A percentile compares a stretch with the other conserved stretches of the same genome.
phyloP scores from a whole-genome alignment of 2,888 invertebrate genomes.

The Serripes groenlandicus region DNA sequence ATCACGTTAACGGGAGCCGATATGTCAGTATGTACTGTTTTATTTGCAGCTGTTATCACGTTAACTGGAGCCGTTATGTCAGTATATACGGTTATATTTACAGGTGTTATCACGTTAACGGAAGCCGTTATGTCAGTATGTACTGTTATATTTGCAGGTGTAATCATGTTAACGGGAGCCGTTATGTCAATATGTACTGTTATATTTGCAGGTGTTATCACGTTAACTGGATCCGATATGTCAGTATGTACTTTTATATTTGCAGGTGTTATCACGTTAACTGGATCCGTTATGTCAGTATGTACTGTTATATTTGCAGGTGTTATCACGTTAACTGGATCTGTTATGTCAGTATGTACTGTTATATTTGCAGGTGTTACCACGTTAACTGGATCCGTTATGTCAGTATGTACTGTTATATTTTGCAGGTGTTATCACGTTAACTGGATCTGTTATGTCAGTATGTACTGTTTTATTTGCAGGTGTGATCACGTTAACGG shows the following conservation, averaged over 20 bases:
- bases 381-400: background rate
- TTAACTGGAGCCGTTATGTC: conserved; percentile 67
- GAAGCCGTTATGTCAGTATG: conserved; percentile 9
- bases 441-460: background rate
- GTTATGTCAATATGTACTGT: background rate
- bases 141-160: conserved; percentile 57
- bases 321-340: background rate
- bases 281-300: background rate
- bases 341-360: background rate
- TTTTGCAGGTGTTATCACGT: conserved; percentile 40
- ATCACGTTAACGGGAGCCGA: conserved; percentile 70
- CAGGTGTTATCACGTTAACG: background rate
- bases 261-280: background rate
- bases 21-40: conserved; percentile 60
- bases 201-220: background rate
- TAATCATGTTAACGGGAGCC: background rate
- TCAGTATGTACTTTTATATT: conserved; percentile 13
- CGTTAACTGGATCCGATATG: background rate
- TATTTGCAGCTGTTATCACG: conserved; percentile 49
- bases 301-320: conserved; percentile 57
- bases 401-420: conserved; percentile 3
- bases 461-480: no score
- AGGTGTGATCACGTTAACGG: conserved; percentile 72
- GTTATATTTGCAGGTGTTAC: conserved; percentile 13
- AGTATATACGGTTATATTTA: no score